Base-by-base conservation (phyloP, 2,888 invertebrate genomes). In the Apodemia mormo region DNA sequence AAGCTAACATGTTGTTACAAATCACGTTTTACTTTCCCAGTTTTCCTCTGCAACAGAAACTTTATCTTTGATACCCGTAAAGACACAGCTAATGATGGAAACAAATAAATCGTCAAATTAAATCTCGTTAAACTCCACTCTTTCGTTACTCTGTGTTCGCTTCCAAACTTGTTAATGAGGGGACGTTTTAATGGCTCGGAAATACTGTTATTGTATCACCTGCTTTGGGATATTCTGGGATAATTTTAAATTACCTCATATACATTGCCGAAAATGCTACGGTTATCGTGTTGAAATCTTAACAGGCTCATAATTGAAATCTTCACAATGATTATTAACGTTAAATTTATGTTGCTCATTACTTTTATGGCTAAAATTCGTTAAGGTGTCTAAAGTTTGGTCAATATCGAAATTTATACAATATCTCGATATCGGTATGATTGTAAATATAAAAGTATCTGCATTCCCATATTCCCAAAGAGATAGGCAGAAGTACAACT, bases 51-150 rank as follows among this genome's bases (percentile, higher is more conserved):
- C 49, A 49, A 14, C 5, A 49, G 49, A 4, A 49, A 6, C 4
- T 61, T 33, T 30, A 5, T 61, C 61, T 61, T 61, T 61, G 61
- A 30, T 29, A 22, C 29, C 45, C 67, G 58, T 22, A 67, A 75
- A 76, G 67, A 70, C 68, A 72, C 73, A 69, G 71, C 71, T 77
- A 80, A 77, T 73, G 77, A 77, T 74, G 76, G 76, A 76, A 73
- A 85, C 82, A 87, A 85, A 89, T 89, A 87, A 85, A 87, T 89
- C 86, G 83, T 86, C 87, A 88, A 87, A 89, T 88, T 86, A 87
- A 86, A 83, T 72, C 79, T 80, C 78, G 82, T 83, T 82, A 81
- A 82, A 76, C 76, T 82, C 81, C 78, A 81, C 45, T 49, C 68
- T 30, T 37, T 49, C 37, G 30, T 66, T 29, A n/a, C 54, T 52